Evolutionary conservation across 2,113 vertebrate genomes (phyloP), one percentile per base, ranked within the genome.

Genomic region (Telmatochromis brachygnathus): DNA sequence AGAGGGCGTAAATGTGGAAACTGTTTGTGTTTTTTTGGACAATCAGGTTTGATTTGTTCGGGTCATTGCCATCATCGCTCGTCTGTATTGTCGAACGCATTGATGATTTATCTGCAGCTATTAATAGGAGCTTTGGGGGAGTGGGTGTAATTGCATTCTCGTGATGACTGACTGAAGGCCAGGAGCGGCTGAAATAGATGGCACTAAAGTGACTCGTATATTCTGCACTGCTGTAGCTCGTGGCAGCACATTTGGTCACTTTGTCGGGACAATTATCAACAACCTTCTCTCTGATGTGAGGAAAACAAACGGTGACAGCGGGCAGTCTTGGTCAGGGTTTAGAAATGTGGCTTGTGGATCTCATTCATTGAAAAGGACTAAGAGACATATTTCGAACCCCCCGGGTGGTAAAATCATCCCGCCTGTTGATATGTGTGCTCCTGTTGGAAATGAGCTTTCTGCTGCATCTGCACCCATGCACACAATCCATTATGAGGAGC

Each of bases 101-200:
- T 77, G 91, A 84, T 91, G 94, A 94, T 94, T 83, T 93, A 92
- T 91, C 79, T 53, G 87, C 37, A 23, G 81, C 87, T 94, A 92
- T 93, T 94, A 92, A 91, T 91, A 92, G 84, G 33, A 82, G 83
- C 81, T 80, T 88, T 79, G 60, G 83, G 83, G 84, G 88, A 73
- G 87, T 65, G 90, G 87, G 90, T 90, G 92, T 90, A 94, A 92
- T 92, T 92, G 75, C 87, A 88, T 91, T 93, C 77, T 81, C 8
- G 49, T 88, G 86, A 91, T 88, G 89, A 88, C 75, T 85, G 90
- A 79, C 73, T 91, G 33, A 88, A 88, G 79, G 70, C 62, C 54
- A 79, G 84, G 89, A 85, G 83, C 79, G 84, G 88, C 42, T 39
- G 15, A 60, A 84, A 84, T 81, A 60, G 84, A 87, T 84, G 86